Base-by-base conservation (phyloP, 2,113 vertebrate species). In the Poecilia latipinna region DNA sequence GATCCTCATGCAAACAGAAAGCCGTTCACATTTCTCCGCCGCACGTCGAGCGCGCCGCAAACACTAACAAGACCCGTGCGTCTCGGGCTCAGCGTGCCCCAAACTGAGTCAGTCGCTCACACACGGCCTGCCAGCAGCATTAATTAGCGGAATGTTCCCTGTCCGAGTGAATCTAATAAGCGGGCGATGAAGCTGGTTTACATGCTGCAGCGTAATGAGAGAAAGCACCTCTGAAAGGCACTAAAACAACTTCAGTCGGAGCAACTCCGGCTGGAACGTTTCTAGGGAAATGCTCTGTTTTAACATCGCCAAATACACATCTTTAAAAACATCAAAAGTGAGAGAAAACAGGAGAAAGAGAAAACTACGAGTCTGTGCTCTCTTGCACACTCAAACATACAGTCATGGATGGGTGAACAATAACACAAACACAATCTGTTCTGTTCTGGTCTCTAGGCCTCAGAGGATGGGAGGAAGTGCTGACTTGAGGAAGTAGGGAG, bases 81-180 rank as follows among this genome's bases (percentile, higher is more conserved):
- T 60, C 57, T 70, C 35, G 44, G 68, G 68, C 76, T 66, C 15
- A 17, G 66, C 22, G 44, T 28, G 76, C 68, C 65, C 74, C 79
- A 66, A 48, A 78, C 81, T 10, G n/a, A 28, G 77, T 33, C 75
- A 42, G 37, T 15, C 64, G 35, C 70, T 39, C 63, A 75, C 82
- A 81, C 75, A 63, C 76, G 68, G 83, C 42, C 79, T 79, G 78
- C 72, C 67, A 77, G 83, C 74, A 81, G 87, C 85, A 88, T 86
- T 91, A 92, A 91, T 92, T 90, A 91, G 81, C 86, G 61, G 74
- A 79, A 82, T 85, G 86, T 88, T 90, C 83, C 72, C 80, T 80
- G 76, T 91, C 81, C 80, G 79, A 60, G 83, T 86, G 79, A 86
- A 89, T 88, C 73, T 90, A 86, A 90, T 77, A 85, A 76, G 75